Conservation (phyloP, 2,888 invertebrate species). For the Actias luna region DNA sequence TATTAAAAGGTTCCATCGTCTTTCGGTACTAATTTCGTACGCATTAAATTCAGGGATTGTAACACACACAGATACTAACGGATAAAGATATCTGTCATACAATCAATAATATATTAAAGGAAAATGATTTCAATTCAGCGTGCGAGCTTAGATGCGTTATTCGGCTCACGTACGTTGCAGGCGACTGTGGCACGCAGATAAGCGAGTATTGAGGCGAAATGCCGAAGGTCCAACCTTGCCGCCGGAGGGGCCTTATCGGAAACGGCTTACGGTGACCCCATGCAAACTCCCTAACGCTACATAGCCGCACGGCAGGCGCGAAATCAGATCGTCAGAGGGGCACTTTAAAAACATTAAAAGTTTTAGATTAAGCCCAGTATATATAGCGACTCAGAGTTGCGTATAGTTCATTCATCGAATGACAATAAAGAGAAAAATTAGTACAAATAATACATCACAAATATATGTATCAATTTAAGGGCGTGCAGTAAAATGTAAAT, state of each 20-base stretch:
- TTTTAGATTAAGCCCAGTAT: too few species aligned
- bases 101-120: conserved; percentile 61
- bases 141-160: conserved; percentile 67
- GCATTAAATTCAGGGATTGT: background rate
- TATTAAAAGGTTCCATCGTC: background rate
- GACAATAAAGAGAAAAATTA: too few species aligned
- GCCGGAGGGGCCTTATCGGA: conserved; percentile 77
- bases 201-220: conserved; percentile 62
- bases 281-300: conserved; percentile 78
- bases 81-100: conserved; percentile 22
- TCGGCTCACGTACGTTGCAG: conserved; percentile 70
- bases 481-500: too few species aligned
- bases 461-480: too few species aligned
- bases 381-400: too few species aligned
- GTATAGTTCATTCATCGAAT: too few species aligned
- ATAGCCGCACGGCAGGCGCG: conserved; percentile 30
- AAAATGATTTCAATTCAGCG: conserved; percentile 76
- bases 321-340: background rate
- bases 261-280: conserved; percentile 81
- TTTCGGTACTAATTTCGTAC: background rate
- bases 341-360: too few species aligned
- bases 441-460: too few species aligned
- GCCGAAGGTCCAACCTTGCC: conserved; percentile 50
- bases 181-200: conserved; percentile 75
- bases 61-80: background rate